Percentiles rank a stretch among this genome's conserved stretches.
These are phyloP conservation scores for Callocephalon fimbriatum DNA, from an alignment of 2,113 vertebrate genomes.

Conservation along the genomic window DNA sequence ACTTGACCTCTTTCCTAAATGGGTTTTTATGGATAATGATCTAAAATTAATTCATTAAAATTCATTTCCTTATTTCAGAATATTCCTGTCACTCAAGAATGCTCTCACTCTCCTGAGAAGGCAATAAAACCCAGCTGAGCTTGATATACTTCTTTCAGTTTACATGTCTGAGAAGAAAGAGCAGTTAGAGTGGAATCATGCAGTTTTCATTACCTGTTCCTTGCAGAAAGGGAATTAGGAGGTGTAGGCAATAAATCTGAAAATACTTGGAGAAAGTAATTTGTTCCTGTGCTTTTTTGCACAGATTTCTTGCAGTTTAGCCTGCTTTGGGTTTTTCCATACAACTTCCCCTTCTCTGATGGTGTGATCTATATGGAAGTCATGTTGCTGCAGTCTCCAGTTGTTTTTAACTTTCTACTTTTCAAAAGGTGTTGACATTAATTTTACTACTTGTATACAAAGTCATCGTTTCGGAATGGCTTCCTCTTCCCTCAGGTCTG, in stretches of 20 bases:
- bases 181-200: not conserved
- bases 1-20: not conserved
- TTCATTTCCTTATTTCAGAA: not conserved
- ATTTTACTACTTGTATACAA: not conserved
- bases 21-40: not conserved
- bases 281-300: not conserved
- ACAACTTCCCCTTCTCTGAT: not conserved
- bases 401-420: not conserved
- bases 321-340: not conserved
- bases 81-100: not conserved
- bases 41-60: not conserved
- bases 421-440: not conserved
- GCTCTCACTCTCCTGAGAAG: not conserved
- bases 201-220: not conserved
- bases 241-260: not conserved
- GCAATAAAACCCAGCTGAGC: not conserved
- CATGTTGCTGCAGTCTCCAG: not conserved
- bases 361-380: not conserved
- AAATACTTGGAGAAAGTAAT: not conserved
- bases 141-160: not conserved
- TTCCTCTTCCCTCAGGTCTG: not conserved
- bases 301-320: not conserved
- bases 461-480: not conserved
- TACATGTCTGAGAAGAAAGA: not conserved
- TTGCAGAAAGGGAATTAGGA: not conserved